A percentile compares a stretch with the other conserved stretches of the same genome.
phyloP scores from a whole-genome alignment of 1,140 invertebrate genomes.

The Aphaenogaster ashmeadi region DNA sequence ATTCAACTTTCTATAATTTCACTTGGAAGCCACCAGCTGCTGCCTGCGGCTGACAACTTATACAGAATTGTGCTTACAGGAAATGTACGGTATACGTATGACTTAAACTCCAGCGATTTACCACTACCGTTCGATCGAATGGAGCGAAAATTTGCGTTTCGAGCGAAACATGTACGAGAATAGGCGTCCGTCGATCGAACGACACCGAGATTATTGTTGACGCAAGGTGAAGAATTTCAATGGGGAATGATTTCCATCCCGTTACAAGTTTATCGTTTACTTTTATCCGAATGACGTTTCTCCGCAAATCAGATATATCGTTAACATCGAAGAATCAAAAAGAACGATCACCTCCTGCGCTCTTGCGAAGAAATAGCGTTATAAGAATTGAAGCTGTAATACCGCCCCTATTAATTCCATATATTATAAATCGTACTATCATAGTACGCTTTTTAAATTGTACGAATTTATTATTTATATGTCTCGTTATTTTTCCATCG shows the following conservation, averaged over 20 bases:
- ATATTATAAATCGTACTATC: not conserved
- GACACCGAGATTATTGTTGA: slow-evolving; percentile 41
- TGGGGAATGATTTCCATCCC: slow-evolving; percentile 36
- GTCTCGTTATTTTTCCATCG: not conserved
- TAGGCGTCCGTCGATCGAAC: slow-evolving; percentile 35
- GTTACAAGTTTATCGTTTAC: slow-evolving; percentile 52
- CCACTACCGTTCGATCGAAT: slow-evolving; percentile 61
- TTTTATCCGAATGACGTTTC: not conserved
- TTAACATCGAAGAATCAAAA: slow-evolving; percentile 30
- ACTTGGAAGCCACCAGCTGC: slow-evolving; percentile 49
- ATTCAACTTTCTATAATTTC: slow-evolving; percentile 67
- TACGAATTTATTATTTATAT: slow-evolving; percentile 30
- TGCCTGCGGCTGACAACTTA: slow-evolving; percentile 72
- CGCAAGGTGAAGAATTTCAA: slow-evolving; percentile 42
- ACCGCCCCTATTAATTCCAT: not conserved
- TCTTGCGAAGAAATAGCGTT: not conserved
- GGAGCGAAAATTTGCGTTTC: slow-evolving; percentile 65
- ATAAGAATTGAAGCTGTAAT: not conserved
- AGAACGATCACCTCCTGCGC: too few relatives aligned
- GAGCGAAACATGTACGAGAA: slow-evolving; percentile 37
- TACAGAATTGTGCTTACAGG: slow-evolving; percentile 68
- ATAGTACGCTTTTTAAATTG: not conserved
- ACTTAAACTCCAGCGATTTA: slow-evolving; percentile 63
- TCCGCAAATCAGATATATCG: slow-evolving; percentile 23
- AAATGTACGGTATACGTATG: slow-evolving; percentile 63